phyloP scores from a whole-genome alignment of 2,797 vertebrate genomes.

The Potorous gilbertii region DNA sequence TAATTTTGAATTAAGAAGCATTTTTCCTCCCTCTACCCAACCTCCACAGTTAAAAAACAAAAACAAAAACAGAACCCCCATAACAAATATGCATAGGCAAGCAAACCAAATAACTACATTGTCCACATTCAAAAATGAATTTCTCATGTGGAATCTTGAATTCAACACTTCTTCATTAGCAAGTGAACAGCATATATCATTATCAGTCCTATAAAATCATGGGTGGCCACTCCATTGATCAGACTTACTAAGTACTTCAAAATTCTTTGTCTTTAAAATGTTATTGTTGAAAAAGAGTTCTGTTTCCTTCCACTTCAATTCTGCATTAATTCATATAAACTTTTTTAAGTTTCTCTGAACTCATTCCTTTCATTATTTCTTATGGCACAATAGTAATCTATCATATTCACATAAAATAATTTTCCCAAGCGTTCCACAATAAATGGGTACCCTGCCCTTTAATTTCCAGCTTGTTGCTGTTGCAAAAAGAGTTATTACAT shows the following conservation, averaged over 20 bases:
- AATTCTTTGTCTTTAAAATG: background rate
- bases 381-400: background rate
- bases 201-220: background rate
- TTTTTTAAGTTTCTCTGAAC: too few relatives aligned
- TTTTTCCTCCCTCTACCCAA: background rate
- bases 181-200: background rate
- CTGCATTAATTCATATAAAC: background rate
- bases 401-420: background rate
- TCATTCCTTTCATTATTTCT: background rate
- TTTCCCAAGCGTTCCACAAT: background rate
- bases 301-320: background rate
- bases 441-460: background rate
- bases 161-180: background rate
- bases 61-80: background rate
- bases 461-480: background rate
- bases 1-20: background rate
- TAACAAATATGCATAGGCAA: background rate
- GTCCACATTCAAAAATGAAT: background rate
- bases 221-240: background rate
- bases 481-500: background rate
- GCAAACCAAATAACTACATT: background rate
- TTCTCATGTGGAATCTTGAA: background rate
- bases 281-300: background rate
- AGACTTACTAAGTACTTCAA: background rate
- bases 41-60: background rate